These are phyloP conservation scores for Acanthosepion lycidas DNA, from an alignment of 2,888 invertebrate genomes.

Conservation along the genomic window DNA sequence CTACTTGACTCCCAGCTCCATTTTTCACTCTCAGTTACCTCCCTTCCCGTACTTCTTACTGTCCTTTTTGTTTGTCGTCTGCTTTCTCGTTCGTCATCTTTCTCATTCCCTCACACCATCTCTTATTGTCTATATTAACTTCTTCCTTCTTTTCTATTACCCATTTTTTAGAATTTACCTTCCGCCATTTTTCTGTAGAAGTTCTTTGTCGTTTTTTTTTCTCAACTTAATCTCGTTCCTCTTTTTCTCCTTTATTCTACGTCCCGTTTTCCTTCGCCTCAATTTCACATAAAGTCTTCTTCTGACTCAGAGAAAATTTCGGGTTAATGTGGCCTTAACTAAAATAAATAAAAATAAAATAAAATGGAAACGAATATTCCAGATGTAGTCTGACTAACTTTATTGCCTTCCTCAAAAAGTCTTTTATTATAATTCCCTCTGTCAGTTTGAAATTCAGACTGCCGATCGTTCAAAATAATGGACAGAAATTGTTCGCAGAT, in stretches of 20 bases:
- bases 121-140: not conserved
- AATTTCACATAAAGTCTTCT: not conserved
- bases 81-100: too few species aligned
- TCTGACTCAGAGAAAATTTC: not conserved
- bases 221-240: too few species aligned
- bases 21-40: too few species aligned
- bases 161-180: not conserved
- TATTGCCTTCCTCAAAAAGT: not conserved
- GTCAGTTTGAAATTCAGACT: not conserved
- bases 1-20: too few species aligned
- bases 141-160: not conserved
- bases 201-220: not conserved
- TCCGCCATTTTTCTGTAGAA: too few species aligned
- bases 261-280: not conserved
- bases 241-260: not conserved
- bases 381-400: not conserved
- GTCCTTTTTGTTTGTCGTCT: too few species aligned
- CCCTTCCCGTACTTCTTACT: too few species aligned
- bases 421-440: not conserved
- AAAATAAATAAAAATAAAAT: not conserved
- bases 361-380: not conserved
- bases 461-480: not conserved
- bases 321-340: not conserved
- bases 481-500: not conserved
- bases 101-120: too few species aligned